Base-by-base conservation (phyloP, 1,140 invertebrate genomes). In the Micrasema longulum region DNA sequence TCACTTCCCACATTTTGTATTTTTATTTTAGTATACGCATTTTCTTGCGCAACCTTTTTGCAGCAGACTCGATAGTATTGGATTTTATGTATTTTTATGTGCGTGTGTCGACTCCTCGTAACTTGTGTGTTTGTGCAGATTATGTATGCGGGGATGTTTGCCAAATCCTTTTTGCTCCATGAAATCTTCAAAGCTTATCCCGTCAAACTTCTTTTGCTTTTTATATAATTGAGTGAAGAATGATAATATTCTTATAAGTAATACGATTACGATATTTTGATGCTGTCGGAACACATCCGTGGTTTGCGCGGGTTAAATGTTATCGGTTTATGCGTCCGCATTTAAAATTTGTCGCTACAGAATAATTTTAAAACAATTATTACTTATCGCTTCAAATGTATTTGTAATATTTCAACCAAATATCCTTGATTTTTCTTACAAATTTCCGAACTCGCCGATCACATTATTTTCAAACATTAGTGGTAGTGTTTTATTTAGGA, bases 11-110 rank as follows among this genome's bases (percentile, higher is more conserved):
- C 52, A 55, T 31, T 14, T 31, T 16, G 12, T 55, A 16, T 55
- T 55, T 55, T 55, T 55, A 36, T 55, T 55, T 55, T 55, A 16
- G 26, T 55, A 31, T 26, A 55, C 52, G 26, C 26, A 55, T 55
- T 55, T 55, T 55, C 23, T 55, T 55, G 23, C 52, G 52, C 52
- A 55, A 55, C 16, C 23, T 55, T 14, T 55, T 36, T 55, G 52
- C 52, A 55, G 23, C 52, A 36, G 52, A 31, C n/a, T 55, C 50
- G 14, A 53, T 53, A 53, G 23, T 22, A 7, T 3, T 6, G n/a
- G 18, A 23, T 35, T 11, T 1, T 26, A 16, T 47, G 12, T 47
- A 47, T 31, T 55, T 55, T 31, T 31, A 31, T 31, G 47, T 55
- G 22, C 52, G 52, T 55, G 52, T 35, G 52, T 26, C 52, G 14